Evolutionary conservation across 2,797 vertebrate species (phyloP), one percentile per base, ranked within the genome.

Genomic region (Miichthys miiuy): DNA sequence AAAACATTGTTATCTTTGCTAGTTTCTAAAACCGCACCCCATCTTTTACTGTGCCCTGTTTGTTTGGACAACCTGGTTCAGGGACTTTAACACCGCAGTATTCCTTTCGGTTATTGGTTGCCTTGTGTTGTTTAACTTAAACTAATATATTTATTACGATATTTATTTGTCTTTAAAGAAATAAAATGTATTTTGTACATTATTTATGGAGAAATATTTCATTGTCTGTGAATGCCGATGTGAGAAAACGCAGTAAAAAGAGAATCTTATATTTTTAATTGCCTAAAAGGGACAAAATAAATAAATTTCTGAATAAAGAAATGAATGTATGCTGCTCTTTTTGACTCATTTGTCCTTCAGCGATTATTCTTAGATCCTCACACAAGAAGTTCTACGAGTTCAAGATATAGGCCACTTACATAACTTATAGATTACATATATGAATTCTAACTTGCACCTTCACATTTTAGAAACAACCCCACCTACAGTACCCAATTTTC

Each of bases 121-220:
- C 91, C 80, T 94, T 83, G 80, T 93, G 75, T 89, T 93, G 89
- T 94, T 94, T 93, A 94, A 92, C 89, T 94, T 92, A 95, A 94
- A 94, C 90, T 91, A 89, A 95, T 92, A 90, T 96, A 96, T 96
- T 96, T 96, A 96, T 96, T 96, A 89, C 93, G 73, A 91, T 96
- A 96, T 96, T 96, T 96, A 96, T 96, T 96, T 92, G 82, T 91
- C 89, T 94, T 89, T 88, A 88, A 93, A 88, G 77, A 91, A 93
- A 87, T 92, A 71, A 93, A 91, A 87, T 95, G 92, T 95, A 94
- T 96, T 96, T 96, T 96, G 89, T 96, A 96, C 91, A 90, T 90
- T 96, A 96, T 96, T 96, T 96, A 96, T 96, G 90, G 88, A 92
- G 64, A 93, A 87, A 87, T 92, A 89, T 93, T 75, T 87, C 86